phyloP scores from a whole-genome alignment of 1,140 invertebrate genomes.

The Helicoverpa armigera region DNA sequence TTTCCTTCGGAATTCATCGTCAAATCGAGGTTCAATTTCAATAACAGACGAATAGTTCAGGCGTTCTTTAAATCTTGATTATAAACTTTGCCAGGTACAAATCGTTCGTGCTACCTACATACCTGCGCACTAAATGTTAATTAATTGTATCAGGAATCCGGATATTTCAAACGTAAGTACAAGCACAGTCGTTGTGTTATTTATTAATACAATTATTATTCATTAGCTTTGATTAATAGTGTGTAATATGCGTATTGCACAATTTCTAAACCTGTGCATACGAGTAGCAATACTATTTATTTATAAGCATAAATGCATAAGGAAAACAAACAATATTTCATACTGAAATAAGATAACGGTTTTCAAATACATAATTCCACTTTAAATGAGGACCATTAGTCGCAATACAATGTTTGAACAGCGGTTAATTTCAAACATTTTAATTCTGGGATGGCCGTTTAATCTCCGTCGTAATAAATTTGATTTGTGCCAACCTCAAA shows the following conservation, averaged over 20 bases:
- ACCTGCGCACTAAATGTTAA: no score
- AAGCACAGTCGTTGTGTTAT: slow-evolving; percentile 1
- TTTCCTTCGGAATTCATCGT: slow-evolving; percentile 23
- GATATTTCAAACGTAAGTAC: neutral
- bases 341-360: neutral
- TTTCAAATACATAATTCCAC: neutral
- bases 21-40: slow-evolving; percentile 50
- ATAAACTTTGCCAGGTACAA: no score
- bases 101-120: no score
- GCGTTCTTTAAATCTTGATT: neutral
- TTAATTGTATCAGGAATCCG: no score
- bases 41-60: neutral
- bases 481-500: slow-evolving; percentile 20
- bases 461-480: slow-evolving; percentile 29
- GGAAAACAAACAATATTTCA: neutral
- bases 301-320: neutral
- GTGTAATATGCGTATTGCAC: neutral
- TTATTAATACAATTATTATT: neutral
- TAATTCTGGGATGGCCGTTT: slow-evolving; percentile 27
- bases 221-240: neutral
- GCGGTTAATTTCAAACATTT: slow-evolving; percentile 17
- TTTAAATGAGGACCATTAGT: neutral
- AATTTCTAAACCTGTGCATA: neutral
- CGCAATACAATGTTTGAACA: slow-evolving; percentile 7
- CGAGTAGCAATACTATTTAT: neutral